These are phyloP conservation scores for Poeciliopsis gracilis DNA, from an alignment of 2,797 vertebrate genomes.

Conservation along the genomic window DNA sequence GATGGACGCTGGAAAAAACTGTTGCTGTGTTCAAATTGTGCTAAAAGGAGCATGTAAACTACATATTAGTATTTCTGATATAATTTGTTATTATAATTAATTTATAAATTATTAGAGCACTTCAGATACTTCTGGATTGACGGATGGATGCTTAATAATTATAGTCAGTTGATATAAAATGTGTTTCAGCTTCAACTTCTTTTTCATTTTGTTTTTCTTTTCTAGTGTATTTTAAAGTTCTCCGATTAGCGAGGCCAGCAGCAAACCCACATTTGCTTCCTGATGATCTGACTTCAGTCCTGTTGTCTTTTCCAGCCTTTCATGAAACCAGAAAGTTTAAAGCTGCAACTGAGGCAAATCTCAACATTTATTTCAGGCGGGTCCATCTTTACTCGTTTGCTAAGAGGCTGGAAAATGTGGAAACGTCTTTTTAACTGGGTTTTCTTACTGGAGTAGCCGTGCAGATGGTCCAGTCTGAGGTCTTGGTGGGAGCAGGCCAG, in stretches of 20 bases:
- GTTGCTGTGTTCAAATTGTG: no score
- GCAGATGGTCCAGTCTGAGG: conserved; percentile 43
- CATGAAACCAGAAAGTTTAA: conserved; percentile 56
- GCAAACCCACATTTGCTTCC: conserved; percentile 2
- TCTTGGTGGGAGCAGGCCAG: conserved; percentile 27
- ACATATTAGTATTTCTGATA: no score
- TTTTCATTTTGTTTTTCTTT: neutral
- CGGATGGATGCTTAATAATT: neutral
- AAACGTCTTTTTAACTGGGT: conserved; percentile 16
- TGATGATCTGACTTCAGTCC: conserved; percentile 6
- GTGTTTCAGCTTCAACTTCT: neutral
- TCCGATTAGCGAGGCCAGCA: neutral
- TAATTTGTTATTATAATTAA: no score
- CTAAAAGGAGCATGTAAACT: no score
- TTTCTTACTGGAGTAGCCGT: conserved; percentile 36
- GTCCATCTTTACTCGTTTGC: conserved; percentile 47
- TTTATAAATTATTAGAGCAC: neutral
- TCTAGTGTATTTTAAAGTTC: neutral
- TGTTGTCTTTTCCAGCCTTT: conserved; percentile 9
- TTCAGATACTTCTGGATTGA: neutral
- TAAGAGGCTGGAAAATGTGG: conserved; percentile 42
- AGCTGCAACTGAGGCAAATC: conserved; percentile 49
- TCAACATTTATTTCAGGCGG: conserved; percentile 56
- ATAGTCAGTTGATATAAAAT: neutral
- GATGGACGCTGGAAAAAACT: no score